Evolutionary conservation across 30 jellyfish, hydroid and myxozoan genomes (phyloP).

Genomic region (Aurelia aurita complex sp. Pacific): DNA sequence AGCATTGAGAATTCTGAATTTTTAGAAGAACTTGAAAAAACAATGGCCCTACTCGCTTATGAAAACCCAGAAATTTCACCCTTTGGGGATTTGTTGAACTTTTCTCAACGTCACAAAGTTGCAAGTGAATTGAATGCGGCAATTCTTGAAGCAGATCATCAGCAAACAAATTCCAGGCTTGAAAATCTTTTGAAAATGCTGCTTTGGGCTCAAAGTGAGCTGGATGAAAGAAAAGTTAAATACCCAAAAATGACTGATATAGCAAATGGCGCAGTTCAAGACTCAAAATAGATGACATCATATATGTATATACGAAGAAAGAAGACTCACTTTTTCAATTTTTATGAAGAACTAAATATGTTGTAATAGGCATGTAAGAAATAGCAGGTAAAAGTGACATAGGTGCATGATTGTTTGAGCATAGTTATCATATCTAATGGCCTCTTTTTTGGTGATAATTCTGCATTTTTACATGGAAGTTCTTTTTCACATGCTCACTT

Average conservation of each 20-base stretch:
- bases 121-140: conserved; percentile 98
- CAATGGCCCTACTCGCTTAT: conserved; percentile 95
- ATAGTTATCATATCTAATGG: no score
- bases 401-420: no score
- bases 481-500: no score
- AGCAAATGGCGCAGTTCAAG: conserved; percentile 73
- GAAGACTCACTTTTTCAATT: not conserved
- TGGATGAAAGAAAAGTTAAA: conserved; percentile 83
- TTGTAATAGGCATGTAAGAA: no score
- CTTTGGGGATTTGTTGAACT: conserved; percentile 82
- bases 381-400: no score
- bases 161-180: conserved; percentile 83
- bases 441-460: no score
- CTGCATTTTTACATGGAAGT: no score
- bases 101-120: conserved; percentile 86
- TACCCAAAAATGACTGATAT: conserved; percentile 90
- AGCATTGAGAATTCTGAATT: conserved; percentile 73
- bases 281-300: not conserved
- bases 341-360: not conserved
- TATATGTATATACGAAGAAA: not conserved
- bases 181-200: conserved; percentile 82
- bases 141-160: conserved; percentile 92
- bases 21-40: conserved; percentile 85
- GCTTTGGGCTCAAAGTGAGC: conserved; percentile 88
- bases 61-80: conserved; percentile 92